Conservation (phyloP, 2,113 vertebrate species). For the Ophiodon elongatus region DNA sequence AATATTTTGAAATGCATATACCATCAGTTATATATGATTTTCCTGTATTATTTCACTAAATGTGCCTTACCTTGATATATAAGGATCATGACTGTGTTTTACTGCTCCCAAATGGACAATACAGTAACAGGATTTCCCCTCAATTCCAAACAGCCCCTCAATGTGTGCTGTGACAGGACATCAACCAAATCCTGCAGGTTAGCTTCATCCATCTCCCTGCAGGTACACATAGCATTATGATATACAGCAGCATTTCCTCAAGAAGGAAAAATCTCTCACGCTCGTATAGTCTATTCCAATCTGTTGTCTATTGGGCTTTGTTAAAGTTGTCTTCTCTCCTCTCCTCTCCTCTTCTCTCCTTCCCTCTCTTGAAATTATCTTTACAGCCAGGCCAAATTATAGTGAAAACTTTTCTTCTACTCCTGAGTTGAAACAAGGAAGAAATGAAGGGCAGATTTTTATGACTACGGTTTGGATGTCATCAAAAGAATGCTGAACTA, state of each 20-base stretch:
- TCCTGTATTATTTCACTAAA: slow-evolving; percentile 20
- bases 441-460: slow-evolving; percentile 65
- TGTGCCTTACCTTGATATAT: slow-evolving; percentile 33
- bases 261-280: slow-evolving; percentile 34
- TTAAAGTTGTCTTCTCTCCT: neutral
- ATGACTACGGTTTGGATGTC: slow-evolving; percentile 42
- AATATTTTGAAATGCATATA: neutral
- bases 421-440: slow-evolving; percentile 43
- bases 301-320: neutral
- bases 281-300: slow-evolving; percentile 15
- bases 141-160: slow-evolving; percentile 46
- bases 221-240: slow-evolving; percentile 19
- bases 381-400: slow-evolving; percentile 52
- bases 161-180: slow-evolving; percentile 22
- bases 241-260: slow-evolving; percentile 45
- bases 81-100: slow-evolving; percentile 35
- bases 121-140: slow-evolving; percentile 45
- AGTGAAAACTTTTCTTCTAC: slow-evolving; percentile 33
- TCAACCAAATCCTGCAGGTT: slow-evolving; percentile 32
- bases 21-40: neutral
- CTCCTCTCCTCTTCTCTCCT: neutral
- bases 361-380: neutral
- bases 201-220: slow-evolving; percentile 18
- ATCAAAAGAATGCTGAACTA: slow-evolving; percentile 37
- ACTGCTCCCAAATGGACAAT: slow-evolving; percentile 55